phyloP scores from a whole-genome alignment of 2,888 invertebrate species.

The Halictus ligatus region DNA sequence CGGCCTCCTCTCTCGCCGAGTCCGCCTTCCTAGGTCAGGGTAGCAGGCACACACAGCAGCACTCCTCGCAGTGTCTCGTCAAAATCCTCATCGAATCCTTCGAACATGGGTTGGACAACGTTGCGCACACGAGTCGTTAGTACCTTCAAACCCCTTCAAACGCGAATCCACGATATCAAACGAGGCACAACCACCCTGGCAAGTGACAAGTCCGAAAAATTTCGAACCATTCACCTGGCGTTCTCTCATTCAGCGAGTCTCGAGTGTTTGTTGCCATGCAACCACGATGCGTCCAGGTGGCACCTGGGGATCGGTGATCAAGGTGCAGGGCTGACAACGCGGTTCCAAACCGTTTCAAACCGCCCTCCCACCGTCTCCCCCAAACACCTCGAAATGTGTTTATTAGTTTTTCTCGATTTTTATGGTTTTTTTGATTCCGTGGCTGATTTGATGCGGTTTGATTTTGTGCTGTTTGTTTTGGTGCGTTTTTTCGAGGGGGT shows the following conservation, averaged over 20 bases:
- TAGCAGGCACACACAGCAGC: constrained; percentile 66
- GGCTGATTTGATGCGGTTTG: neutral
- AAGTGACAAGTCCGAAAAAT: neutral
- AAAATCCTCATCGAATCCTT: constrained; percentile 4
- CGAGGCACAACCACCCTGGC: neutral
- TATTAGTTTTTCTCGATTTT: neutral
- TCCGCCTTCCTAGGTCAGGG: constrained; percentile 77
- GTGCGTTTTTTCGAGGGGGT: neutral
- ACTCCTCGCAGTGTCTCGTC: constrained; percentile 51
- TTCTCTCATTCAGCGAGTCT: neutral
- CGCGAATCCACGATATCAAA: neutral
- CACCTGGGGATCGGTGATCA: neutral
- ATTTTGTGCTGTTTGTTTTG: neutral
- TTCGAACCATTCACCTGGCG: constrained; percentile 3
- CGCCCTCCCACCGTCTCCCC: neutral
- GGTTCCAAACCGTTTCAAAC: neutral
- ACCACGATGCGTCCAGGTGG: neutral
- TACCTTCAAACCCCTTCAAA: constrained; percentile 62
- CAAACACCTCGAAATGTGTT: neutral
- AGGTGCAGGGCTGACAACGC: neutral
- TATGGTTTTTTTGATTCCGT: neutral
- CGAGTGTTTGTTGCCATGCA: constrained; percentile 44
- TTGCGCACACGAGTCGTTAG: constrained; percentile 87
- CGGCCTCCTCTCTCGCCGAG: constrained; percentile 76
- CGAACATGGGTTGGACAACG: constrained; percentile 86